Evolutionary conservation across 2,113 vertebrate species (phyloP).

Genomic region (Pituophis catenifer): DNA sequence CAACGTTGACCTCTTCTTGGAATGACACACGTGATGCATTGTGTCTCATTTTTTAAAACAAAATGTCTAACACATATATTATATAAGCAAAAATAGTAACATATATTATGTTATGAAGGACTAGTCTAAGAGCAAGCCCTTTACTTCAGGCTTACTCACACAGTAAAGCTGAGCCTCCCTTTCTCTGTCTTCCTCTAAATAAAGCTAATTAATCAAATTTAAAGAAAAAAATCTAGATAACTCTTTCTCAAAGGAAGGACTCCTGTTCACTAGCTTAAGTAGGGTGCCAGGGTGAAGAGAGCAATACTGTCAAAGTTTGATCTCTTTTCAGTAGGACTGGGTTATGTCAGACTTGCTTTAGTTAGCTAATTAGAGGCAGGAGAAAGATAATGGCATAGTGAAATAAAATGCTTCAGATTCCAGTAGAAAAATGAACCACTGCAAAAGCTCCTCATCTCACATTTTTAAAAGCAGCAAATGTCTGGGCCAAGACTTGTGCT

Average conservation of each 20-base stretch:
- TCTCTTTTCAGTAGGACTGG: neutral
- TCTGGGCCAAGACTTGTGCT: neutral
- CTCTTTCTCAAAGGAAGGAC: neutral
- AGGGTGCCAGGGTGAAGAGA: neutral
- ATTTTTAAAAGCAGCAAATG: neutral
- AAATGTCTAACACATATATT: neutral
- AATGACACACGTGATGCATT: neutral
- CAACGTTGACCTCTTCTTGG: neutral
- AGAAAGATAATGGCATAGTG: neutral
- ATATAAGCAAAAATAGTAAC: neutral
- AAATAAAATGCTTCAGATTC: neutral
- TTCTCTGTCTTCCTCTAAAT: neutral
- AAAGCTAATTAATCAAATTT: neutral
- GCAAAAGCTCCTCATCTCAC: neutral
- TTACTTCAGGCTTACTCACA: neutral
- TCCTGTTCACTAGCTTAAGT: neutral
- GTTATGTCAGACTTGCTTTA: neutral
- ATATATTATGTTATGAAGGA: neutral
- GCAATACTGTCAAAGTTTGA: neutral
- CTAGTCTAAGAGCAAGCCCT: neutral
- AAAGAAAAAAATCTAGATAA: neutral
- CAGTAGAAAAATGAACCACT: neutral
- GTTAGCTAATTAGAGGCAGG: neutral
- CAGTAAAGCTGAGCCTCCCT: neutral
- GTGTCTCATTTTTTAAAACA: neutral